phyloP scores from a whole-genome alignment of 2,888 invertebrate genomes.

The Trissolcus japonicus region DNA sequence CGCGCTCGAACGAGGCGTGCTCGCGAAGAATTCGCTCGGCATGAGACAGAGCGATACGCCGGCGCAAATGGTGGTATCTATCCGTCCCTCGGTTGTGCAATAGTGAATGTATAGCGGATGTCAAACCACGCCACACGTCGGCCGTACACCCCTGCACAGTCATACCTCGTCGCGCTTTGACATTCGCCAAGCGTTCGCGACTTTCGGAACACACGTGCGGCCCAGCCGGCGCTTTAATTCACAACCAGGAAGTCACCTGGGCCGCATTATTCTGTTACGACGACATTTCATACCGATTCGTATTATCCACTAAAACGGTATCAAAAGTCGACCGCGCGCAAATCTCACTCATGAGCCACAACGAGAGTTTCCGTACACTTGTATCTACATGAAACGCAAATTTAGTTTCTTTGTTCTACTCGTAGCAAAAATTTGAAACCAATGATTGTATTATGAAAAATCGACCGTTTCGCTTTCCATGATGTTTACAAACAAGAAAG shows the following conservation, averaged over 20 bases:
- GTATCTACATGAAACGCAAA: background rate
- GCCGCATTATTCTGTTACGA: slow-evolving; percentile 34
- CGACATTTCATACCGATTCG: slow-evolving; percentile 24
- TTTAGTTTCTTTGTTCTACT: too few relatives aligned
- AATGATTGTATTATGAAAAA: too few relatives aligned
- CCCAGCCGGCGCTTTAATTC: slow-evolving; percentile 54
- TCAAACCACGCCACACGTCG: slow-evolving; percentile 69
- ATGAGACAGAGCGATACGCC: slow-evolving; percentile 64
- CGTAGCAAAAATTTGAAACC: too few relatives aligned
- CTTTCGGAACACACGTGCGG: slow-evolving; percentile 59
- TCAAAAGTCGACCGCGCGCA: slow-evolving; percentile 8
- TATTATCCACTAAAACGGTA: slow-evolving; percentile 1
- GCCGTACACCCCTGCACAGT: slow-evolving; percentile 64
- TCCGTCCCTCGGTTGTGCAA: slow-evolving; percentile 72
- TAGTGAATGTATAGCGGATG: slow-evolving; percentile 76
- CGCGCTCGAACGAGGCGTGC: slow-evolving; percentile 66
- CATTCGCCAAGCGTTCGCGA: slow-evolving; percentile 59
- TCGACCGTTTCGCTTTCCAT: too few relatives aligned
- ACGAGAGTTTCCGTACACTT: background rate
- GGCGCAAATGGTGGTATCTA: slow-evolving; percentile 67
- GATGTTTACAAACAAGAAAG: too few relatives aligned
- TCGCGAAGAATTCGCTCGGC: slow-evolving; percentile 72
- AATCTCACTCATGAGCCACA: background rate
- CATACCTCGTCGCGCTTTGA: slow-evolving; percentile 60
- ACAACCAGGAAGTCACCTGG: slow-evolving; percentile 60